Conservation (phyloP, 2,113 vertebrate species). For the Glaucidium brasilianum region DNA sequence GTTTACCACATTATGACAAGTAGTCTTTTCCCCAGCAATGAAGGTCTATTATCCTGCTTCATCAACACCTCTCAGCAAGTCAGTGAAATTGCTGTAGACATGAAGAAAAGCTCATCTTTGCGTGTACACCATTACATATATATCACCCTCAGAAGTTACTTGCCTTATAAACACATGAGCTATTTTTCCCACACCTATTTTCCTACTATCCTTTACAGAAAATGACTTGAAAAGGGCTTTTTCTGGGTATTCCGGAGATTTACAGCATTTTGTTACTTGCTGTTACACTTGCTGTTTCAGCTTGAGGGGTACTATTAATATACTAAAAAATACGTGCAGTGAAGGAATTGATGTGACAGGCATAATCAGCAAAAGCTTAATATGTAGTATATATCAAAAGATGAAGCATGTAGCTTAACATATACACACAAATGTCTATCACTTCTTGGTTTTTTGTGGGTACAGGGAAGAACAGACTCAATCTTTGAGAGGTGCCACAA, state of each 20-base stretch:
- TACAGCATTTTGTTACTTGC: background rate
- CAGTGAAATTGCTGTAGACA: background rate
- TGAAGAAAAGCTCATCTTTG: background rate
- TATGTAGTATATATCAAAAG: background rate
- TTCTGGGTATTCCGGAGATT: background rate
- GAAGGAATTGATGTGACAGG: background rate
- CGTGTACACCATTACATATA: background rate
- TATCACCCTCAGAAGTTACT: background rate
- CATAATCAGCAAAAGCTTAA: background rate
- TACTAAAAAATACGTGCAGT: background rate
- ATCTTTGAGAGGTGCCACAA: background rate
- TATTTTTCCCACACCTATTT: background rate
- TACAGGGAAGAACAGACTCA: background rate
- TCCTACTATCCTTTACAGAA: background rate
- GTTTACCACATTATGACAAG: conserved; percentile 4
- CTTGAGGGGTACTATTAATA: background rate
- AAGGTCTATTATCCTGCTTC: background rate
- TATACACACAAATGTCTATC: background rate
- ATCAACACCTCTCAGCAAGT: background rate
- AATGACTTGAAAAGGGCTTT: background rate
- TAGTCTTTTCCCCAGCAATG: background rate
- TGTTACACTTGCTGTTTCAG: background rate
- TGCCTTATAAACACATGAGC: background rate
- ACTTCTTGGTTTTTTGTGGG: too few relatives aligned
- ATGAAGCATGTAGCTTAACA: fast-evolving